Evolutionary conservation across 2,797 vertebrate genomes (phyloP).

Genomic region (Pseudochirops cupreus): DNA sequence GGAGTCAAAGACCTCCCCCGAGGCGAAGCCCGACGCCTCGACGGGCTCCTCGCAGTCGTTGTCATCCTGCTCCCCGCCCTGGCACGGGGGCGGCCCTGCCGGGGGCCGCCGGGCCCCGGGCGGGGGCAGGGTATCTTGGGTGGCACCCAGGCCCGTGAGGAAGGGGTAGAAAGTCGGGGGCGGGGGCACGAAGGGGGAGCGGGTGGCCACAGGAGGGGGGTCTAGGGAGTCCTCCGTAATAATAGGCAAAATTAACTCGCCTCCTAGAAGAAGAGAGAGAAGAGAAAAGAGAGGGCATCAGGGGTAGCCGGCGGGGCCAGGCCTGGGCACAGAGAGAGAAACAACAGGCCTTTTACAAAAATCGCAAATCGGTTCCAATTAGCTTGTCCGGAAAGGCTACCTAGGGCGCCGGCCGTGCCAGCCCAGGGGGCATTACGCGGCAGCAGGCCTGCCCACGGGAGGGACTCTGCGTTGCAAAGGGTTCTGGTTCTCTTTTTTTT

Average conservation of each 20-base stretch:
- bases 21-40: constrained; percentile 96
- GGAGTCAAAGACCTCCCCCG: constrained; percentile 92
- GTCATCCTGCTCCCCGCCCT: constrained; percentile 91
- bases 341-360: constrained; percentile 75
- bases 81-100: constrained; percentile 72
- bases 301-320: constrained; percentile 67
- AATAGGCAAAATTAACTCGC: constrained; percentile 98
- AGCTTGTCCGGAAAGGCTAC: constrained; percentile 75
- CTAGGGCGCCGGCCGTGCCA: constrained; percentile 71
- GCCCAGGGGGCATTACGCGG: constrained; percentile 14
- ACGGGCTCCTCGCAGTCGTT: constrained; percentile 94
- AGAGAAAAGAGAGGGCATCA: constrained; percentile 72
- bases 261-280: constrained; percentile 88
- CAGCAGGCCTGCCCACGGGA: background rate
- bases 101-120: constrained; percentile 87
- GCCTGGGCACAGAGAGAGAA: constrained; percentile 78
- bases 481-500: constrained; percentile 71
- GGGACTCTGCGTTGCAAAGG: constrained; percentile 19
- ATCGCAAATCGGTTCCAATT: constrained; percentile 71
- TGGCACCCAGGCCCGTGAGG: constrained; percentile 93
- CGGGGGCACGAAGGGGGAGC: constrained; percentile 94
- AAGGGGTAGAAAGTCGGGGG: constrained; percentile 94
- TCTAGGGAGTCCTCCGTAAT: constrained; percentile 98
- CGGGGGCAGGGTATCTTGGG: constrained; percentile 94
- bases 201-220: constrained; percentile 94